Evolutionary conservation across 2,113 vertebrate species (phyloP), one percentile per base, ranked within the genome.

Genomic region (Lucifuga dentata): DNA sequence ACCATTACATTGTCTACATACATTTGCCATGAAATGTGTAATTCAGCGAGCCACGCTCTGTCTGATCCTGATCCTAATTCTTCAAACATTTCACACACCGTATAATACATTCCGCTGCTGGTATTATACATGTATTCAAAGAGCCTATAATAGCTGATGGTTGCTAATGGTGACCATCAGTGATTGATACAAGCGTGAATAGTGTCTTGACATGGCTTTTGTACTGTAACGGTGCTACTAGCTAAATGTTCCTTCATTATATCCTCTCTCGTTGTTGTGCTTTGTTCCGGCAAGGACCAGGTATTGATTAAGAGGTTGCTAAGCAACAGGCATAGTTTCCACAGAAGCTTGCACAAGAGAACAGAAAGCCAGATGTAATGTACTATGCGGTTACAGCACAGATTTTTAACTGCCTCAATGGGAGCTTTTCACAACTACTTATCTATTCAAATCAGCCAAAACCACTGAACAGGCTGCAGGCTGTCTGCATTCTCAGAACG

Each of bases 281-380:
- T 89, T 88, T 68, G 84, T 88, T 86, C 79, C 64, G 56, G 78
- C 81, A 73, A 91, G 90, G 81, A 85, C 79, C 83, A 91, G 87
- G 91, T 93, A 93, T 93, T 93, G 92, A 93, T 93, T 90, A 92
- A 92, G 87, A 72, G 83, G 92, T 94, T 94, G 92, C 92, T 91
- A 86, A 88, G 93, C 91, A 94, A 94, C 93, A 93, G 82, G 90
- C 88, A 82, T 81, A 48, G 75, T 74, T 83, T 79, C 87, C 86
- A 85, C 84, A 86, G 86, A 91, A 89, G 87, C 80, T 66, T 80
- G 82, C 76, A 76, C 49, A 35, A 32, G 81, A 87, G 88, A 89
- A 85, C 57, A 75, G 83, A 85, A 71, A 86, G 73, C 76, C 82
- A 75, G 85, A 86, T 89, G 81, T 76, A 80, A 83, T 84, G 62